Evolutionary conservation across 2,888 invertebrate genomes (phyloP), one percentile per base, ranked within the genome.

Genomic region (Ornithoptera priamus): DNA sequence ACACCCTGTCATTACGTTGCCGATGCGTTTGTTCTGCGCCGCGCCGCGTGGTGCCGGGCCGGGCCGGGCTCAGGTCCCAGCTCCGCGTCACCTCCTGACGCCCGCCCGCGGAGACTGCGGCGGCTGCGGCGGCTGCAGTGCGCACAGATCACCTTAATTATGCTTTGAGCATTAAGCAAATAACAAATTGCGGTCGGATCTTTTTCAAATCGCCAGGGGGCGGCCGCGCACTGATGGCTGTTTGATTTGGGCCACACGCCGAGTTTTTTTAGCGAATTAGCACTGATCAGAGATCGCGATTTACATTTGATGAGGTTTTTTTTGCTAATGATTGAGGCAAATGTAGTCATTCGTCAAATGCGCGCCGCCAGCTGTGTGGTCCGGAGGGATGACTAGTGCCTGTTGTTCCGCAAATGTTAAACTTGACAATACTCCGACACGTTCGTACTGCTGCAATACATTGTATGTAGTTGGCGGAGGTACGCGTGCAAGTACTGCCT

Each of bases 1-100:
- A 71, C 74, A 57, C 75, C 74, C 74, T 80, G 75, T 80, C 72
- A 80, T 80, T 77, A 80, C 67, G 60, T 50, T 64, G 59, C 78
- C 78, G 79, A 72, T 69, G 65, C 76, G 73, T 77, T 79, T 78
- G 75, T 73, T 70, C 69, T 70, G 24, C 57, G 74, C 77, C 77
- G 78, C 72, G 59, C 69, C 65, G 66, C 66, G 72, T 68, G 1
- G 39, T 39, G 39, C 39, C 8, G 39, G 39, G 39, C 39, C 39
- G 39, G 7, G 39, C 36, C 6, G 36, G 36, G 36, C 36, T 8
- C 36, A 8, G 36, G 8, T 22, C 22, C 22, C 22, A 22, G 30
- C 30, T 30, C 4, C 30, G 30, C 30, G 30, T 3, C 30, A 30
- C 39, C 39, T 39, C 39, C 39, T 10, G 39, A 8, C 39, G 7